Conservation (phyloP, 2,113 vertebrate genomes). For the Myiozetetes cayanensis region DNA sequence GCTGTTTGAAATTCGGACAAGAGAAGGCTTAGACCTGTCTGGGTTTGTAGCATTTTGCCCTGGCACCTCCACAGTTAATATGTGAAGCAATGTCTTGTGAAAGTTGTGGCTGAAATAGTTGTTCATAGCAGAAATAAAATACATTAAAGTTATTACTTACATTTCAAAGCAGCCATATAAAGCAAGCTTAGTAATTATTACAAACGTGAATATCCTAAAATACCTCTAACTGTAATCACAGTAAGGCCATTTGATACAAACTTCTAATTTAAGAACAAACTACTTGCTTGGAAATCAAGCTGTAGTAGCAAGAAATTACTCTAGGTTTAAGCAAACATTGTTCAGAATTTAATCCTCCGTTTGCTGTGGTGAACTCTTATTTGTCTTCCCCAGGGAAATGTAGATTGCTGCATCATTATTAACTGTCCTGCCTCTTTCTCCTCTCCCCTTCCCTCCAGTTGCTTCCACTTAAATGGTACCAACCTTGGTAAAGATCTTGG, state of each 20-base stretch:
- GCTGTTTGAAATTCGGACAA: slow-evolving; percentile 48
- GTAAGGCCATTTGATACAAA: slow-evolving; percentile 37
- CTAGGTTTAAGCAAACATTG: neutral
- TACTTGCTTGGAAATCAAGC: slow-evolving; percentile 47
- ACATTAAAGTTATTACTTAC: neutral
- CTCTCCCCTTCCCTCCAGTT: neutral
- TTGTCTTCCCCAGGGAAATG: neutral
- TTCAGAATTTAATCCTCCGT: slow-evolving; percentile 20
- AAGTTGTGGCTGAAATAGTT: slow-evolving; percentile 16
- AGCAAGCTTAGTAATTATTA: slow-evolving; percentile 49
- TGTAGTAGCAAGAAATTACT: slow-evolving; percentile 29
- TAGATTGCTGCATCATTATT: neutral
- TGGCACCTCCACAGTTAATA: slow-evolving; percentile 51
- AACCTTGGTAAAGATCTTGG: neutral
- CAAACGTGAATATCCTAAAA: slow-evolving; percentile 18
- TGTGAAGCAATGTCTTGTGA: slow-evolving; percentile 21
- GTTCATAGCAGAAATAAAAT: neutral
- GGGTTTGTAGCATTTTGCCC: slow-evolving; percentile 57
- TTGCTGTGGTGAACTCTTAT: slow-evolving; percentile 6
- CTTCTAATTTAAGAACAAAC: slow-evolving; percentile 44
- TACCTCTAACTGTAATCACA: slow-evolving; percentile 30
- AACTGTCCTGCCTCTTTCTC: neutral
- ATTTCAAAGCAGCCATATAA: slow-evolving; percentile 50
- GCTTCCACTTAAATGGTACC: neutral
- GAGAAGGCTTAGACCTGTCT: slow-evolving; percentile 65